These are phyloP conservation scores for Actenoides lindsayi DNA, from an alignment of 2,113 vertebrate genomes.

Conservation along the genomic window DNA sequence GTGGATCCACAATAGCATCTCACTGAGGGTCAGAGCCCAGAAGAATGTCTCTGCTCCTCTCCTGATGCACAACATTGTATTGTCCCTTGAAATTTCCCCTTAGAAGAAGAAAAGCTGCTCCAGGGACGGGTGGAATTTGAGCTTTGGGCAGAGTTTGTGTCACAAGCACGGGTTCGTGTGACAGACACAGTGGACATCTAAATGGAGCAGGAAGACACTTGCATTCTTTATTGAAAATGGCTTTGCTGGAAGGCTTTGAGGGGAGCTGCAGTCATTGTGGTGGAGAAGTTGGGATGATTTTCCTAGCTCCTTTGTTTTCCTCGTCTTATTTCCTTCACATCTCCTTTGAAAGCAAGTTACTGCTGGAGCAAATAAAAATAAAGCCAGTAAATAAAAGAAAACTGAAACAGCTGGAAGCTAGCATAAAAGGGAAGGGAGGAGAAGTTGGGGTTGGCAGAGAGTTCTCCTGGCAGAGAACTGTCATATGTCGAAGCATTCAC, in stretches of 20 bases:
- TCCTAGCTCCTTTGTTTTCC: not conserved
- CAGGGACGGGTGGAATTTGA: not conserved
- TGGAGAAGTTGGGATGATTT: not conserved
- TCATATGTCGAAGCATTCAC: not conserved
- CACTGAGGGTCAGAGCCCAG: not conserved
- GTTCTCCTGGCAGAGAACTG: not conserved
- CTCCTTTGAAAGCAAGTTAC: slow-evolving; percentile 2
- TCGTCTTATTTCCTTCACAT: not conserved
- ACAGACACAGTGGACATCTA: not conserved
- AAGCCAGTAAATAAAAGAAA: slow-evolving; percentile 26
- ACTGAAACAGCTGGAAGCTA: slow-evolving; percentile 16
- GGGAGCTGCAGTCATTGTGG: not conserved
- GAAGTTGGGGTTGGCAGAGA: not conserved
- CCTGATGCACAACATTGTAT: not conserved
- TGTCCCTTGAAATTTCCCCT: not conserved
- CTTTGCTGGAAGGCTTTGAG: not conserved
- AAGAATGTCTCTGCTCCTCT: not conserved
- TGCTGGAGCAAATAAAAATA: slow-evolving; percentile 5
- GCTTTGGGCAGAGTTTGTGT: not conserved
- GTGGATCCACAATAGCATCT: not conserved
- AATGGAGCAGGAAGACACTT: not conserved
- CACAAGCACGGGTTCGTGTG: not conserved
- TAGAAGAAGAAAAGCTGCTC: not conserved
- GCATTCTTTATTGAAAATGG: not conserved
- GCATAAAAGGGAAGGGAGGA: slow-evolving; percentile 15